Percentiles rank a stretch among this genome's conserved stretches.
Evolutionary conservation across 2,113 vertebrate species (phyloP).

Genomic region (Mesembrinibis cayennensis): DNA sequence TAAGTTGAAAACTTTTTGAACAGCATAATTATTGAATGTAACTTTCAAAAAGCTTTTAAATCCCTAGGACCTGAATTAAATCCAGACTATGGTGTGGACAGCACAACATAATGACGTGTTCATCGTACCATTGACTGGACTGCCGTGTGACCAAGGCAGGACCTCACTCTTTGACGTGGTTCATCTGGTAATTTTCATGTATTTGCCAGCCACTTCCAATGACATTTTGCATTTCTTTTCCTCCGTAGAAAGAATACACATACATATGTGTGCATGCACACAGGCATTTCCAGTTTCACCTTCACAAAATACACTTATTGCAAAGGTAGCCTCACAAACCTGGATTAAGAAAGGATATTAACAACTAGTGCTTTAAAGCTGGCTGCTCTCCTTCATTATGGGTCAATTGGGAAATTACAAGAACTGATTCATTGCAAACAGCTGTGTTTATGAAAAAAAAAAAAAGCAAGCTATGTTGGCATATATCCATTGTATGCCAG

Average conservation of each 20-base stretch:
- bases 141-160: neutral
- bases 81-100: neutral
- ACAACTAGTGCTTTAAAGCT: neutral
- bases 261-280: neutral
- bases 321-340: neutral
- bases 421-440: conserved; percentile 43
- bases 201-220: neutral
- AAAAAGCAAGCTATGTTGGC: neutral
- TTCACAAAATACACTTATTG: neutral
- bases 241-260: neutral
- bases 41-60: neutral
- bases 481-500: neutral
- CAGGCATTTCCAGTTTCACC: neutral
- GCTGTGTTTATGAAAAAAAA: neutral
- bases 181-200: neutral
- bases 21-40: neutral
- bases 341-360: neutral
- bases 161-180: neutral
- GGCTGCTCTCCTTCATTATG: neutral
- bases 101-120: neutral
- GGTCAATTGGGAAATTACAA: conserved; percentile 45
- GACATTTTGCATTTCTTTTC: neutral
- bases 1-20: neutral
- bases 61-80: neutral
- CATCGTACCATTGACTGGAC: neutral